Evolutionary conservation across 2,113 vertebrate species (phyloP).

Genomic region (Pedetes capensis): DNA sequence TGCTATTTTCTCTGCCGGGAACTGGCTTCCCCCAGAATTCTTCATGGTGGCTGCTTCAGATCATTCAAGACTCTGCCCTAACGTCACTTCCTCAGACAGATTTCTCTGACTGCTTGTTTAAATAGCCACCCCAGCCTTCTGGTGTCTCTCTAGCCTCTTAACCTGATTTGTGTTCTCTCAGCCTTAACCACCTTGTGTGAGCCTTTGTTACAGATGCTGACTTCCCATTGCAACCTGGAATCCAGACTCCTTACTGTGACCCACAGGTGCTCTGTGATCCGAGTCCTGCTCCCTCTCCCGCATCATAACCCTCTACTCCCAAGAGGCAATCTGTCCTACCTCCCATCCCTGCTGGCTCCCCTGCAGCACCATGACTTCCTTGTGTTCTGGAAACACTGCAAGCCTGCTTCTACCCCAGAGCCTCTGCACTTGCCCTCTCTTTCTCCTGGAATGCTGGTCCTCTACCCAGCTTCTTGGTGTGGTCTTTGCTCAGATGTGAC

Average conservation of each 20-base stretch:
- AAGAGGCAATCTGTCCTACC: background rate
- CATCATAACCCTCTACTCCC: background rate
- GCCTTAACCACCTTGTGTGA: background rate
- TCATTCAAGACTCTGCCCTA: background rate
- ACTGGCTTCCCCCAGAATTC: background rate
- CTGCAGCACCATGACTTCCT: background rate
- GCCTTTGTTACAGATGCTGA: background rate
- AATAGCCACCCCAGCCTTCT: background rate
- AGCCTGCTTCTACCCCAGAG: background rate
- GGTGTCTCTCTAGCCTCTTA: background rate
- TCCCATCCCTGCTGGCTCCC: no score
- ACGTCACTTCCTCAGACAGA: background rate
- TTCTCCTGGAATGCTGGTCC: background rate
- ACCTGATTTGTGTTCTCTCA: background rate
- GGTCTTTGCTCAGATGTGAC: background rate
- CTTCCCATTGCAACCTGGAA: background rate
- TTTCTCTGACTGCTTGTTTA: background rate
- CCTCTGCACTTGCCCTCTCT: background rate
- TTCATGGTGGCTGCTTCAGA: background rate
- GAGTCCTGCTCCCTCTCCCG: background rate
- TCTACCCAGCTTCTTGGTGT: background rate
- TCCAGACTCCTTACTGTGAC: background rate
- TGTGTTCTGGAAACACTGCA: background rate
- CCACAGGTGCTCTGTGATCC: background rate
- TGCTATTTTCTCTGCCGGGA: slow-evolving; percentile 2